A percentile compares a stretch with the other conserved stretches of the same genome.
These are phyloP conservation scores for Lucifuga dentata DNA, from an alignment of 2,113 vertebrate species.

Conservation along the genomic window DNA sequence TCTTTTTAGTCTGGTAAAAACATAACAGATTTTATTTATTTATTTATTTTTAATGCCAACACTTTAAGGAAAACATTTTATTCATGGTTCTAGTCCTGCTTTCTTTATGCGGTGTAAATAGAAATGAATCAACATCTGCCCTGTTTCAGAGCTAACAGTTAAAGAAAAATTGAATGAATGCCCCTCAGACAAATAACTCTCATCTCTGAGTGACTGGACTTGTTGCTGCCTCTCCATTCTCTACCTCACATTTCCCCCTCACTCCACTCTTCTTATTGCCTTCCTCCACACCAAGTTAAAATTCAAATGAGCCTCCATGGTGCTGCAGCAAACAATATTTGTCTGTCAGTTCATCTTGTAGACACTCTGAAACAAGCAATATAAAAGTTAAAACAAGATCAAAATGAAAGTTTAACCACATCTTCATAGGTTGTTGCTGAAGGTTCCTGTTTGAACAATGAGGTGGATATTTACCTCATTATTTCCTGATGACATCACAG, in stretches of 20 bases:
- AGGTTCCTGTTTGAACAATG: conserved; percentile 38
- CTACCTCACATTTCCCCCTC: conserved; percentile 39
- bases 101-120: conserved; percentile 66
- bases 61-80: conserved; percentile 47
- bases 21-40: background rate
- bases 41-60: conserved; percentile 2
- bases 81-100: conserved; percentile 50
- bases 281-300: conserved; percentile 58
- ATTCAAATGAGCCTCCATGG: conserved; percentile 68
- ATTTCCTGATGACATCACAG: conserved; percentile 46
- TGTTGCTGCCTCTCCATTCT: conserved; percentile 55
- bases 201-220: conserved; percentile 81
- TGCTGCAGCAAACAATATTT: conserved; percentile 53
- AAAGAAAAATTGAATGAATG: conserved; percentile 81
- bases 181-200: conserved; percentile 81
- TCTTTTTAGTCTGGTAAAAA: background rate
- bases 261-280: conserved; percentile 31
- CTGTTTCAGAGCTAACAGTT: conserved; percentile 77
- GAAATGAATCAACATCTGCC: conserved; percentile 76
- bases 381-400: conserved; percentile 30
- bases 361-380: conserved; percentile 37
- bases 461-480: conserved; percentile 47
- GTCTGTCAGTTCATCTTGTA: conserved; percentile 55
- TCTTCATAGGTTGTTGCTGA: background rate
- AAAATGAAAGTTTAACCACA: conserved; percentile 35